Base-by-base conservation (phyloP, 2,797 vertebrate species). In the Sebastes hubbsi region DNA sequence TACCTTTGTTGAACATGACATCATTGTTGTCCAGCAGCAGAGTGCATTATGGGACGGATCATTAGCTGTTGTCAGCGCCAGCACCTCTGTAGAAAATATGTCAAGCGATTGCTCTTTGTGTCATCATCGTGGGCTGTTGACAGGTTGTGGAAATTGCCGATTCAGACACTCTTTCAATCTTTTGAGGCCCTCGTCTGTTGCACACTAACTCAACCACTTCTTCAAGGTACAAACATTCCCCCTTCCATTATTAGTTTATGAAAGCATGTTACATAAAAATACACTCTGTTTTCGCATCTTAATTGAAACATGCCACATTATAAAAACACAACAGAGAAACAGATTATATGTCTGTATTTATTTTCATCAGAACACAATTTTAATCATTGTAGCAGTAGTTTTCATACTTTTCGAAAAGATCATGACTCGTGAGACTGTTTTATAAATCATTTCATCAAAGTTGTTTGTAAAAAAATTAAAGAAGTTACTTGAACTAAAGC, bases 381-480 rank as follows among this genome's bases (percentile, higher is more conserved):
- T 95, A 95, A 91, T 95, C 94, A 94, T 95, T 95, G 96, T 96
- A 96, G 94, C 95, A 95, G 95, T 97, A 91, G 92, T 95, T 93
- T 96, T 94, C 92, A 94, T 96, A 95, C 94, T 96, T 96, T 95
- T 95, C 55, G 92, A 96, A 97, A 97, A 96, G 92, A 96, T 95
- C 92, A 95, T 96, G 94, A 96, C 95, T 96, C 88, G 94, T 97
- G 94, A 95, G 95, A 95, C 96, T 93, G 91, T 96, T 96, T 96
- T 97, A 97, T 96, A 97, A 97, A 97, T 97, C 93, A 96, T 95
- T 96, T 96, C 95, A 96, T 97, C 95, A 96, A 96, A 96, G 92
- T 96, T 95, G 91, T 96, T 95, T 94, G 96, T 96, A 97, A 96
- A 97, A 97, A 96, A 97, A 97, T 96, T 94, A 96, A 97, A 96